Evolutionary conservation across 92 coral and sea anemone genomes (phyloP).

Genomic region (Actinostola sp.): DNA sequence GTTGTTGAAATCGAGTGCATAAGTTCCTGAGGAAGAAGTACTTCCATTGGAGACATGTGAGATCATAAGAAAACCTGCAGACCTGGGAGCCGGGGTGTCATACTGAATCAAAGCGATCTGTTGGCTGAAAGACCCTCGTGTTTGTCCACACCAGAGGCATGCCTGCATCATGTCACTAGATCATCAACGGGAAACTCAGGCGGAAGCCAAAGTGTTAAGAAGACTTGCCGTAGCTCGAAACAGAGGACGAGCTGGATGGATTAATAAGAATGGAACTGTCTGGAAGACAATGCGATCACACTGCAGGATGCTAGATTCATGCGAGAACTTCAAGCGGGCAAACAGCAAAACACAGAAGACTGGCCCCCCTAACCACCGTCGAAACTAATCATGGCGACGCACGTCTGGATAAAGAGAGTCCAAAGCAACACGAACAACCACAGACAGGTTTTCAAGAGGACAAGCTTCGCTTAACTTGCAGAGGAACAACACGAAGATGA

Average conservation of each 20-base stretch:
- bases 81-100: slow-evolving; percentile 27
- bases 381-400: not conserved
- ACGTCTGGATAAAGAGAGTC: not conserved
- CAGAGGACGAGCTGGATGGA: slow-evolving; percentile 19
- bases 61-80: slow-evolving; percentile 32
- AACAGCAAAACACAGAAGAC: not conserved
- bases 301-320: slow-evolving; percentile 12
- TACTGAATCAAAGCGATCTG: not conserved
- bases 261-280: slow-evolving; percentile 5
- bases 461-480: not conserved
- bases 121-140: slow-evolving; percentile 32
- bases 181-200: not conserved
- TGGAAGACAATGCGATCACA: slow-evolving; percentile 13
- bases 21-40: slow-evolving; percentile 17
- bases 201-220: slow-evolving; percentile 9
- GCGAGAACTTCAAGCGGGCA: not conserved
- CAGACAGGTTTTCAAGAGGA: slow-evolving; percentile 5
- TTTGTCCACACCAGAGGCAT: slow-evolving; percentile 16
- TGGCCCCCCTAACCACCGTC: not conserved
- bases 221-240: slow-evolving; percentile 18
- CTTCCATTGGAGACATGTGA: slow-evolving; percentile 35
- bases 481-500: not conserved
- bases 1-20: slow-evolving; percentile 28
- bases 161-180: slow-evolving; percentile 9
- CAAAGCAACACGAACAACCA: not conserved